Evolutionary conservation across 2,797 vertebrate genomes (phyloP).

Genomic region (Rousettus madagascariensis): DNA sequence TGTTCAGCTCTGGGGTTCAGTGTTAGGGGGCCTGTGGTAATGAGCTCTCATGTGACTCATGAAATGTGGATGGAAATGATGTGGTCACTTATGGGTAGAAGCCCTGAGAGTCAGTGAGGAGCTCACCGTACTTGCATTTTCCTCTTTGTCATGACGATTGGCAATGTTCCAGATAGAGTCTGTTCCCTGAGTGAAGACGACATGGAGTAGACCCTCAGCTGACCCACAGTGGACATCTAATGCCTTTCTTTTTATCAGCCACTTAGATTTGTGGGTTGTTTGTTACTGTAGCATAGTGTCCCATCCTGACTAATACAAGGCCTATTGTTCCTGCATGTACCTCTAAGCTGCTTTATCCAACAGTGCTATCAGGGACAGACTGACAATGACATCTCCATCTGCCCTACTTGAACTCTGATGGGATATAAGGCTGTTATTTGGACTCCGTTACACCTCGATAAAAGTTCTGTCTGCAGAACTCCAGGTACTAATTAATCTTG

Average conservation of each 20-base stretch:
- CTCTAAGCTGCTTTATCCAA: background rate
- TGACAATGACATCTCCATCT: background rate
- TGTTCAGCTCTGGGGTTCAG: background rate
- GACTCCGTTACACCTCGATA: background rate
- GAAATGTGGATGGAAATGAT: background rate
- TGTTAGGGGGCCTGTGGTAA: background rate
- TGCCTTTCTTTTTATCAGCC: background rate
- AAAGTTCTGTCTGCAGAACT: background rate
- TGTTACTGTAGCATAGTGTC: background rate
- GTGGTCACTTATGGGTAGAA: background rate
- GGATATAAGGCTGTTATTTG: background rate
- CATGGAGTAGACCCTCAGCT: background rate
- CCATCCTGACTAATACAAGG: background rate
- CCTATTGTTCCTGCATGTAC: fast-evolving
- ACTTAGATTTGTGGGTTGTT: background rate
- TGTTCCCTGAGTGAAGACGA: background rate
- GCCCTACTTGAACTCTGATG: background rate
- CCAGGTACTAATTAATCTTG: conserved; percentile 17
- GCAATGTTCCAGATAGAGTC: background rate
- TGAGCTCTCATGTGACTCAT: background rate
- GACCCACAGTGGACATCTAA: background rate
- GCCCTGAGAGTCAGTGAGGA: background rate
- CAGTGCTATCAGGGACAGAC: background rate
- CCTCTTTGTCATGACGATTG: background rate
- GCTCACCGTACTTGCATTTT: background rate